Evolutionary conservation across 2,888 invertebrate species (phyloP).

Genomic region (Tachina grossa): DNA sequence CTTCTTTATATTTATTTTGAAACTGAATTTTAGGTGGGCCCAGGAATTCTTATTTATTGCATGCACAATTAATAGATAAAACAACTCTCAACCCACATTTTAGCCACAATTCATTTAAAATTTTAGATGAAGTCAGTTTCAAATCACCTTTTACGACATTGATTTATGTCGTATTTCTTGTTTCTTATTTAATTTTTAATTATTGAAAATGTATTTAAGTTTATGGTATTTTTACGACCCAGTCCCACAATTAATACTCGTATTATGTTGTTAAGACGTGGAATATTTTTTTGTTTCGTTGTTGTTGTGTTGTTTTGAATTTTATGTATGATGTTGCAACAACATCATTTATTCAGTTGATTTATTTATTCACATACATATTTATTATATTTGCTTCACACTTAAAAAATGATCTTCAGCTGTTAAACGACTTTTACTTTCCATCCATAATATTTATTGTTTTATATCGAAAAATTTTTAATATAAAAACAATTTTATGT

Average conservation of each 20-base stretch:
- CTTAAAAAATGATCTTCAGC: background rate
- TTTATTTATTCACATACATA: background rate
- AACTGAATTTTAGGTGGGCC: too few relatives aligned
- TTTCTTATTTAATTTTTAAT: background rate
- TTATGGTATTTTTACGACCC: constrained; percentile 38
- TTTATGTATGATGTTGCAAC: constrained; percentile 26
- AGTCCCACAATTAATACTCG: constrained; percentile 45
- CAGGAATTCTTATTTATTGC: too few relatives aligned
- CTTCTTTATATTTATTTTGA: too few relatives aligned
- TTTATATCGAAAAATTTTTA: constrained; percentile 20
- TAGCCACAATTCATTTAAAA: background rate
- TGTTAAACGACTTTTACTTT: constrained; percentile 67
- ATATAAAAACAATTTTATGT: constrained; percentile 45
- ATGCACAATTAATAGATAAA: too few relatives aligned
- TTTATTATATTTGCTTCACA: background rate
- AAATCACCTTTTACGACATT: background rate
- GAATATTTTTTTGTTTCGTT: constrained; percentile 3
- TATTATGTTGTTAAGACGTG: background rate
- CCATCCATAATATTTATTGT: constrained; percentile 48
- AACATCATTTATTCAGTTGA: constrained; percentile 12
- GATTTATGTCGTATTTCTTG: background rate
- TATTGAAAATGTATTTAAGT: constrained; percentile 28
- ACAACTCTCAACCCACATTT: background rate
- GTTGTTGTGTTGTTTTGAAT: background rate
- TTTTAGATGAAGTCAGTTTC: background rate